A percentile compares a stretch with the other conserved stretches of the same genome.
phyloP scores from a whole-genome alignment of 2,888 invertebrate genomes.

The Piscicola geometra region DNA sequence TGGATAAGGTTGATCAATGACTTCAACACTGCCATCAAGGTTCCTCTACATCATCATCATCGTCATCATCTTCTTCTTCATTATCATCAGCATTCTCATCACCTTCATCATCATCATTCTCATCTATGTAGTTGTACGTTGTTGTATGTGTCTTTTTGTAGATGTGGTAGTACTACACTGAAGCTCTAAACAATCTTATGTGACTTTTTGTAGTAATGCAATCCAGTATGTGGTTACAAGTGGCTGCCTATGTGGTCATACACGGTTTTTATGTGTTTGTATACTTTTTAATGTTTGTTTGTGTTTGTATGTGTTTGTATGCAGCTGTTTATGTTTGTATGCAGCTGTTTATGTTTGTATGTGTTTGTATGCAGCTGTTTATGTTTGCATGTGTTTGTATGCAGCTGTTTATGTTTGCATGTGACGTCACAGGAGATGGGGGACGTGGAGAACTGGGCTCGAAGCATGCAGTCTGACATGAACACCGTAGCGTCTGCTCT shows the following conservation, averaged over 20 bases:
- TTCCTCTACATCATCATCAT: neutral
- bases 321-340: too few species aligned
- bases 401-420: too few species aligned
- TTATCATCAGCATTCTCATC: neutral
- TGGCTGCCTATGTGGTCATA: too few species aligned
- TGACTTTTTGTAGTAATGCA: too few species aligned
- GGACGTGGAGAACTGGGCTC: conserved; percentile 97
- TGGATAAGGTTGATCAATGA: conserved; percentile 78
- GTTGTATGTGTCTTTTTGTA: neutral
- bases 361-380: too few species aligned
- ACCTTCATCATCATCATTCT: neutral
- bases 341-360: too few species aligned
- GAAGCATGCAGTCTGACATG: conserved; percentile 93
- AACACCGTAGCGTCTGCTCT: conserved; percentile 78
- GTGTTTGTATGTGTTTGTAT: too few species aligned
- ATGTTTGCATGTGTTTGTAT: too few species aligned
- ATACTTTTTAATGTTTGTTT: too few species aligned
- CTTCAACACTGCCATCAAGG: conserved; percentile 60
- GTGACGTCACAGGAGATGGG: conserved; percentile 96
- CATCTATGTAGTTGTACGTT: neutral
- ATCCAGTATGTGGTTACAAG: too few species aligned
- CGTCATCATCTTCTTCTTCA: neutral
- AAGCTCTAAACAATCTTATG: neutral
- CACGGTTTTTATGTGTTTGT: too few species aligned
- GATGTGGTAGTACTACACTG: neutral